These are phyloP conservation scores for Sphinx pinastri DNA, from an alignment of 2,888 invertebrate genomes.

Conservation along the genomic window DNA sequence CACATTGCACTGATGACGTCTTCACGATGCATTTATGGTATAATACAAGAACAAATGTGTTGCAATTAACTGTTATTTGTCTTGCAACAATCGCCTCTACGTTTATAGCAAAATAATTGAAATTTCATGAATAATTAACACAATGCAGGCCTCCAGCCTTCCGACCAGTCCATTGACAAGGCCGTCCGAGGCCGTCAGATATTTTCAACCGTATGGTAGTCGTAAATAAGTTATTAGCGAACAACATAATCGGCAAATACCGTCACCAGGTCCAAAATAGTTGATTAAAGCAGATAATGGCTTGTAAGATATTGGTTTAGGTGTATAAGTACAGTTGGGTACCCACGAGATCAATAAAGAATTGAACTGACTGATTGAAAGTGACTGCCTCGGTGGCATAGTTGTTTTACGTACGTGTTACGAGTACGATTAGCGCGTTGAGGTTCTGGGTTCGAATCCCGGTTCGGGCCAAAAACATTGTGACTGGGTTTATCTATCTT, in stretches of 20 bases:
- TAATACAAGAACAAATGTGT: no score
- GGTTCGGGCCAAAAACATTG: no score
- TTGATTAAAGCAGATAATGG: not conserved
- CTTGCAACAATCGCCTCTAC: not conserved
- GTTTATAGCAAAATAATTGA: conserved; percentile 12
- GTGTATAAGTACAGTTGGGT: not conserved
- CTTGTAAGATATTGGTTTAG: not conserved
- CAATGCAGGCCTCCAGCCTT: not conserved
- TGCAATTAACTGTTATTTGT: not conserved
- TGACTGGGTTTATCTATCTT: no score
- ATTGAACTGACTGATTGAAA: no score
- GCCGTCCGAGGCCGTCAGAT: conserved; percentile 1
- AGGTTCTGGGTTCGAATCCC: no score
- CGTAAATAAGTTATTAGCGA: not conserved
- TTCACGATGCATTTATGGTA: no score
- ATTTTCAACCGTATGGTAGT: conserved; percentile 6
- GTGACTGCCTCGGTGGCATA: no score
- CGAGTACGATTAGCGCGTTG: no score
- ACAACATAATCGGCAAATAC: no score
- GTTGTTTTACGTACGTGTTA: no score
- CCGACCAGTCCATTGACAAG: not conserved
- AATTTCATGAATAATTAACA: conserved; percentile 1
- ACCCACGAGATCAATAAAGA: not conserved
- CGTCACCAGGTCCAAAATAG: not conserved
- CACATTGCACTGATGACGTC: no score